Base-by-base conservation (phyloP, 2,888 invertebrate species). In the Aphidius colemani region DNA sequence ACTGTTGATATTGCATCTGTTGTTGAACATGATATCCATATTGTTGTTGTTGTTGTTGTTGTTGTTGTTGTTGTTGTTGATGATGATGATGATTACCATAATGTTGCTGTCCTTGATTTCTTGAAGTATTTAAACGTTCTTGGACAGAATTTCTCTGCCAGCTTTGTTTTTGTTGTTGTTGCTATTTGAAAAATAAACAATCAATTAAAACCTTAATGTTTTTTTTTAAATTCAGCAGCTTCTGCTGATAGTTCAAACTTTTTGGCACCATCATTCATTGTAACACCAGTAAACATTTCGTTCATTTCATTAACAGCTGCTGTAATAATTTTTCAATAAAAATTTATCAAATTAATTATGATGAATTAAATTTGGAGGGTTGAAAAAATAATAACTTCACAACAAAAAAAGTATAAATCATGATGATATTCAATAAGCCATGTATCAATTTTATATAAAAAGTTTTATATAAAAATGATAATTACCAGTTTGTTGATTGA, bases 141-240 rank as follows among this genome's bases (percentile, higher is more conserved):
- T 80, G 81, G 50, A 75, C 71, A 0, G 79, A 78, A 43, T 60
- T 66, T 61, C 72, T 70, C 44, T 55, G 66, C 62, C 53, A 39
- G 9, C 61, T 56, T 41, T 69, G 69, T 3, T 65, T 44, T 59
- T 65, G 66, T 55, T 64, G 51, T 50, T 49, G 8, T 49, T 49
- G 11, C 49, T 49, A 11, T 10, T 9, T 49, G 2, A n/a, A 49
- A 49, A 49, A 13, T 2, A 11, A 10, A 49, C n/a, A 49, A 49
- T 11, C 3, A 49, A 49, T 49, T 11, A 11, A 1, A 5, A 49
- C n/a, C n/a, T n/a, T n/a, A n/a, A n/a, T n/a, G n/a, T n/a, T n/a
- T n/a, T n/a, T n/a, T n/a, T n/a, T n/a, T n/a, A n/a, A n/a, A 81
- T 63, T 75, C 79, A 43, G 75, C 72, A 44, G 81, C 81, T 11